Percentiles rank a stretch among this genome's conserved stretches.
Conservation (phyloP, 1,140 invertebrate genomes). For the Pseudoatta argentina region DNA sequence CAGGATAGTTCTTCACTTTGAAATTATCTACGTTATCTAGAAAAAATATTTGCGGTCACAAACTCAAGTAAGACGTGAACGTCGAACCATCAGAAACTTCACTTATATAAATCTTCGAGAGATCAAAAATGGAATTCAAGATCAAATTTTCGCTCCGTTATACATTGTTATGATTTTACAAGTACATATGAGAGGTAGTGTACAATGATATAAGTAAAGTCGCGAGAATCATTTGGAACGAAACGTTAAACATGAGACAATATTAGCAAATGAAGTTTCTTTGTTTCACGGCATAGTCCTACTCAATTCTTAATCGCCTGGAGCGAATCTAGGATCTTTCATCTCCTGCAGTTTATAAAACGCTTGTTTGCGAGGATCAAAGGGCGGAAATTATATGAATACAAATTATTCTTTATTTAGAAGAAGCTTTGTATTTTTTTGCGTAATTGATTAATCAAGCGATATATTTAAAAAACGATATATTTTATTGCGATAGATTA, state of each 20-base stretch:
- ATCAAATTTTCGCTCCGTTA: neutral
- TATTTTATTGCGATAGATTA: neutral
- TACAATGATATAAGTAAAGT: neutral
- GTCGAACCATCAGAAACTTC: constrained; percentile 25
- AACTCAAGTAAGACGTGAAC: neutral
- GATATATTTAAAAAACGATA: neutral
- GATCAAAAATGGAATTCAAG: neutral
- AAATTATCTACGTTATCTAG: constrained; percentile 10
- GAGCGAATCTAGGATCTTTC: neutral
- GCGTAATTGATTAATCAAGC: neutral
- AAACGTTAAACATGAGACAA: constrained; percentile 16
- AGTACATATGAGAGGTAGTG: no score
- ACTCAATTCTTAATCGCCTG: constrained; percentile 40
- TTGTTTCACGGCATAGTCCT: neutral
- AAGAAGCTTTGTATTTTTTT: neutral
- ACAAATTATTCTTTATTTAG: neutral
- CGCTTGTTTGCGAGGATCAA: neutral
- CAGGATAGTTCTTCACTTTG: neutral
- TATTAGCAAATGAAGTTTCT: constrained; percentile 43
- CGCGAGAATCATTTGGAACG: neutral
- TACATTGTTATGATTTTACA: neutral
- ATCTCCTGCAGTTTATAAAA: neutral
- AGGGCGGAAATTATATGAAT: neutral
- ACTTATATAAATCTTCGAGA: constrained; percentile 13
- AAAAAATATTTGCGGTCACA: constrained; percentile 33